These are phyloP conservation scores for Aspiorhynchus laticeps DNA, from an alignment of 2,113 vertebrate genomes.

Conservation along the genomic window DNA sequence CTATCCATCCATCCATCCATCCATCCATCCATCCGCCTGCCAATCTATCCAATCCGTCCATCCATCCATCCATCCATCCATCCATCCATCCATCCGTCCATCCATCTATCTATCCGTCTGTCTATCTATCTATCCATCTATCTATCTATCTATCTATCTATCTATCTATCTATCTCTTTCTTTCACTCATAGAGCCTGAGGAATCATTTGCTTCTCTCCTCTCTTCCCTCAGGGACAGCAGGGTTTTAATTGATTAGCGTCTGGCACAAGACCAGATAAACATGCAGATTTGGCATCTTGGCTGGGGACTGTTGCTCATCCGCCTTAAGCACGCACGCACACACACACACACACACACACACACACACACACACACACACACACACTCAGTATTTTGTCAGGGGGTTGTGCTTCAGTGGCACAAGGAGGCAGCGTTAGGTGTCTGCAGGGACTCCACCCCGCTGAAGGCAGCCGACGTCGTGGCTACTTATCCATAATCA, in stretches of 20 bases:
- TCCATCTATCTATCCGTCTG: accelerated
- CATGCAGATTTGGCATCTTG: slow-evolving; percentile 59
- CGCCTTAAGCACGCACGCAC: not conserved
- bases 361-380: slow-evolving; percentile 43
- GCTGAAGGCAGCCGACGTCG: slow-evolving; percentile 54
- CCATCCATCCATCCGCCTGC: not conserved
- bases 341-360: slow-evolving; percentile 18
- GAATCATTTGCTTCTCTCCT: slow-evolving; percentile 26
- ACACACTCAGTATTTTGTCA: slow-evolving; percentile 51
- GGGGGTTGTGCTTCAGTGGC: slow-evolving; percentile 39
- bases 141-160: not conserved
- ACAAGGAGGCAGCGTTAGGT: slow-evolving; percentile 45
- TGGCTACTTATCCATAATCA: slow-evolving; percentile 67
- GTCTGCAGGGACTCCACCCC: slow-evolving; percentile 51
- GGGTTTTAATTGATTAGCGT: slow-evolving; percentile 59
- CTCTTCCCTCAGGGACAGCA: slow-evolving; percentile 36
- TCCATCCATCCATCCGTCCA: accelerated
- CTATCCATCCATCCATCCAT: not conserved
- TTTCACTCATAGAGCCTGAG: slow-evolving; percentile 19
- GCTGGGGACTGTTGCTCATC: slow-evolving; percentile 52
- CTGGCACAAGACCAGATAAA: slow-evolving; percentile 57
- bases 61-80: not conserved
- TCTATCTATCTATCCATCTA: not conserved
- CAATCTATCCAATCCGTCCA: not conserved
- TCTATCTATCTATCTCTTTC: not conserved